Conservation (phyloP, 2,113 vertebrate genomes). For the Myanophis thanlyinensis region DNA sequence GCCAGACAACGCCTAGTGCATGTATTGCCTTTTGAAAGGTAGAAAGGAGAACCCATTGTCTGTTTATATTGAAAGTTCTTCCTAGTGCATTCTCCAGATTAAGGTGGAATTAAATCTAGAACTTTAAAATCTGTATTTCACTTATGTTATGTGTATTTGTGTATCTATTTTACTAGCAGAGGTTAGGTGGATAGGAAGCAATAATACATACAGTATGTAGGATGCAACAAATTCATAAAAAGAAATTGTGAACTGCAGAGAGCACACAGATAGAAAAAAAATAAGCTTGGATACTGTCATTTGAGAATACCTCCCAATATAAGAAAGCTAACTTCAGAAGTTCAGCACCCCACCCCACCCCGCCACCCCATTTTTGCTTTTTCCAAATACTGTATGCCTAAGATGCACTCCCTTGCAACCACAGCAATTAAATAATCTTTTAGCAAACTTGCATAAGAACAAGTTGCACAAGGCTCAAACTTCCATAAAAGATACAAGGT, state of each 20-base stretch:
- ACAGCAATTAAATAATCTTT: too few species aligned
- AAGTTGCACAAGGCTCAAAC: background rate
- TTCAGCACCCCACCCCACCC: too few species aligned
- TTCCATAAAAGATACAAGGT: background rate
- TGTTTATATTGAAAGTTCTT: background rate
- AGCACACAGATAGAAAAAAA: background rate
- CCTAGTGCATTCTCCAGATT: background rate
- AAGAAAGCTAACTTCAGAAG: background rate
- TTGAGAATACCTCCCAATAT: background rate
- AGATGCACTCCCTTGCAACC: background rate
- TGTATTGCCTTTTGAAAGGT: background rate
- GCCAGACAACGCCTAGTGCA: background rate
- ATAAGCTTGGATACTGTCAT: background rate
- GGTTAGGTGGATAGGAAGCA: background rate
- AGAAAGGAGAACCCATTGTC: background rate
- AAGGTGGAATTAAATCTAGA: background rate
- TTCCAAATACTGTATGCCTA: background rate
- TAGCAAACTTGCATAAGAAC: background rate
- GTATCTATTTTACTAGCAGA: background rate
- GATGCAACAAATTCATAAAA: background rate
- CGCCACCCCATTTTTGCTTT: background rate
- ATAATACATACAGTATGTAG: background rate
- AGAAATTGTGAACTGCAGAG: background rate
- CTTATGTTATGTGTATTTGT: background rate
- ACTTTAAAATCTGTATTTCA: background rate